Conservation (phyloP, 2,797 vertebrate species). For the Labeo calbasu region DNA sequence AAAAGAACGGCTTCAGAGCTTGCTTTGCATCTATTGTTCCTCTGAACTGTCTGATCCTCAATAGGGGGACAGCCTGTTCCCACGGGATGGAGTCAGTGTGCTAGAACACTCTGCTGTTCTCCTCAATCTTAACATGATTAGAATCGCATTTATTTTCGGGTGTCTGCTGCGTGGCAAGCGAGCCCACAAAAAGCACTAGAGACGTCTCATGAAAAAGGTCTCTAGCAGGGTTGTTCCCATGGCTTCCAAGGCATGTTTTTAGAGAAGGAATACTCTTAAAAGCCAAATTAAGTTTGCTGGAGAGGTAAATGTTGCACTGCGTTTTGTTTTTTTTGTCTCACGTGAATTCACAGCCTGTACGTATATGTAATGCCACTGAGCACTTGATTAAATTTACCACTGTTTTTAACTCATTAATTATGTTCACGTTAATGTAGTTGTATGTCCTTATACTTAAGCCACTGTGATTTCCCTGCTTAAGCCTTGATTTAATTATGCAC, state of each 20-base stretch:
- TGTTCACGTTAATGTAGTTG: neutral
- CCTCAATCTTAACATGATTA: constrained; percentile 52
- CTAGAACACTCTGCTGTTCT: constrained; percentile 41
- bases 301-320: neutral
- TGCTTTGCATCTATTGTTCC: constrained; percentile 49
- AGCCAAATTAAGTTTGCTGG: constrained; percentile 26
- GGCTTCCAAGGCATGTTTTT: constrained; percentile 72
- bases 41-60: constrained; percentile 37
- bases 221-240: constrained; percentile 70
- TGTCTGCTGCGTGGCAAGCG: constrained; percentile 64
- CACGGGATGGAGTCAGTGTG: constrained; percentile 56
- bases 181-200: constrained; percentile 61
- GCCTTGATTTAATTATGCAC: constrained; percentile 40
- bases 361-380: constrained; percentile 26
- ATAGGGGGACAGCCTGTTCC: constrained; percentile 45
- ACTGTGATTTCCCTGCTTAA: constrained; percentile 35
- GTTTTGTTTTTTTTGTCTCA: constrained; percentile 1
- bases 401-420: neutral
- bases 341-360: constrained; percentile 1
- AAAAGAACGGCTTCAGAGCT: neutral
- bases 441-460: constrained; percentile 24
- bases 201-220: constrained; percentile 61
- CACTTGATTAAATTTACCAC: constrained; percentile 11
- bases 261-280: constrained; percentile 21
- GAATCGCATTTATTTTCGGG: constrained; percentile 59